phyloP scores from a whole-genome alignment of 2,113 vertebrate genomes.

The Seriola rivoliana region DNA sequence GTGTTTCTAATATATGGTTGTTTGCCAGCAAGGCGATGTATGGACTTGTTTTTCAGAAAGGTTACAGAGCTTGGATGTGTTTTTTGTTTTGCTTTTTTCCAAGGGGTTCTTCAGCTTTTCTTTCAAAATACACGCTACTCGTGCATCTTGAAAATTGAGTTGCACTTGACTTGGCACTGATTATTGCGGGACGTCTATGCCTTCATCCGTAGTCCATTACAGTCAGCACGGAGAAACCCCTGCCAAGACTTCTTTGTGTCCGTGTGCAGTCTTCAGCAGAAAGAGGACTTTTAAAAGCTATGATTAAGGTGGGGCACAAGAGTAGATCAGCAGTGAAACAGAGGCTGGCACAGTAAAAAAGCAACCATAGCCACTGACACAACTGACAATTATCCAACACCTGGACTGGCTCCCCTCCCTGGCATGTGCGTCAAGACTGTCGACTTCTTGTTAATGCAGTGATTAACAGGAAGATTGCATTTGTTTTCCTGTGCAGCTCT shows the following conservation, averaged over 20 bases:
- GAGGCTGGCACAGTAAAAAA: conserved; percentile 56
- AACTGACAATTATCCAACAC: conserved; percentile 76
- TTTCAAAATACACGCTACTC: conserved; percentile 2
- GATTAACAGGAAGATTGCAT: conserved; percentile 76
- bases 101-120: background rate
- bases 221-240: conserved; percentile 30
- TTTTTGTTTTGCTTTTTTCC: conserved; percentile 3
- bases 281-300: conserved; percentile 60
- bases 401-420: conserved; percentile 68
- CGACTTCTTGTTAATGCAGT: conserved; percentile 74
- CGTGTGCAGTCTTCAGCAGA: conserved; percentile 37
- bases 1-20: conserved; percentile 33
- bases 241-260: conserved; percentile 59
- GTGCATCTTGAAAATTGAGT: conserved; percentile 25
- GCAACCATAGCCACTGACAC: conserved; percentile 56
- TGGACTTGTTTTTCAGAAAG: conserved; percentile 51
- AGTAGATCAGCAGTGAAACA: conserved; percentile 66
- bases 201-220: conserved; percentile 34
- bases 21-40: conserved; percentile 41
- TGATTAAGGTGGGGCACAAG: conserved; percentile 62
- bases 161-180: conserved; percentile 25
- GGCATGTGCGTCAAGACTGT: conserved; percentile 67
- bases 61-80: conserved; percentile 31
- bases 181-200: conserved; percentile 7
- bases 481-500: conserved; percentile 72